phyloP scores from a whole-genome alignment of 2,797 vertebrate species.

The Coendou prehensilis region DNA sequence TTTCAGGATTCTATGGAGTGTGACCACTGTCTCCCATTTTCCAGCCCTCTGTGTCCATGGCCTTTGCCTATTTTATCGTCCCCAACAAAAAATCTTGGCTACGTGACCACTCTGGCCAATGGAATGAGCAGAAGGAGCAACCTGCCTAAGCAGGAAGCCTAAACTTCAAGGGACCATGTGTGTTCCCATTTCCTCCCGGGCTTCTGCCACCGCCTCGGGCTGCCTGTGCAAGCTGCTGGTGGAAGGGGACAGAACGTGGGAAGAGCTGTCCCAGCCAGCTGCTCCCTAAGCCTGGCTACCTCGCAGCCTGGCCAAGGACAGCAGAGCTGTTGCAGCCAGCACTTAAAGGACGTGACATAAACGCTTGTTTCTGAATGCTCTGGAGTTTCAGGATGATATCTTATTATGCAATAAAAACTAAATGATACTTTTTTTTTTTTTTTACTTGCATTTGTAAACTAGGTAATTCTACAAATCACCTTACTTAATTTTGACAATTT shows the following conservation, averaged over 20 bases:
- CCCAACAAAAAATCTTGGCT: neutral
- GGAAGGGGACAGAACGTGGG: neutral
- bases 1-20: neutral
- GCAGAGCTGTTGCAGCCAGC: neutral
- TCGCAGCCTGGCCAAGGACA: neutral
- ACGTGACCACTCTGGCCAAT: neutral
- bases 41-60: neutral
- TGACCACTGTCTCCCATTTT: neutral
- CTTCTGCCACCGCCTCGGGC: neutral
- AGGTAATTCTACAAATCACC: neutral
- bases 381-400: neutral
- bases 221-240: neutral
- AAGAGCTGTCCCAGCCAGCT: no score
- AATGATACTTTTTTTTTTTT: neutral
- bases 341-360: neutral
- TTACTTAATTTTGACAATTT: neutral
- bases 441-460: neutral
- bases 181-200: neutral
- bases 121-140: neutral
- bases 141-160: neutral
- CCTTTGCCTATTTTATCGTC: neutral
- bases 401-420: neutral
- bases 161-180: neutral
- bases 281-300: neutral
- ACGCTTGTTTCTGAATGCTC: neutral